Percentiles rank a stretch among this genome's conserved stretches.
Conservation (phyloP, 2,888 invertebrate species). For the Dicyrtoma fusca region DNA sequence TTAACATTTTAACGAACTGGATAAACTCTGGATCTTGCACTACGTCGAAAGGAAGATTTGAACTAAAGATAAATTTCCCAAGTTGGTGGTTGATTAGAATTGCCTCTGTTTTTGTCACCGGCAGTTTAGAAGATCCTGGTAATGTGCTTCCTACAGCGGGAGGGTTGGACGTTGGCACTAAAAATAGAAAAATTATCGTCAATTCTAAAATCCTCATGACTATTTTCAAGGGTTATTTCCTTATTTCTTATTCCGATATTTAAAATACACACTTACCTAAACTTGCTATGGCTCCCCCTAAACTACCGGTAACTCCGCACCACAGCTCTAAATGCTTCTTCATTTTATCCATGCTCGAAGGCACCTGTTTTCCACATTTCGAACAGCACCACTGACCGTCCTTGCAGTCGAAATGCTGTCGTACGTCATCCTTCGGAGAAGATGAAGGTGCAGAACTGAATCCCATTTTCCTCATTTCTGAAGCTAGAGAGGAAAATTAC, state of each 20-base stretch:
- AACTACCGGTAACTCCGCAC: not conserved
- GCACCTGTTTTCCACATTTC: conserved; percentile 3
- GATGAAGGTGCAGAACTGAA: not conserved
- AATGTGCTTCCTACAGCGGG: not conserved
- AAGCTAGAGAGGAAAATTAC: not conserved
- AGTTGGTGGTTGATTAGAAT: not conserved
- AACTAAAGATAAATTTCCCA: conserved; percentile 29
- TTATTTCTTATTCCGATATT: too few relatives aligned
- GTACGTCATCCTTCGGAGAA: not conserved
- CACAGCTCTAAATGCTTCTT: conserved; percentile 17
- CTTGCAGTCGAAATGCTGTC: conserved; percentile 9
- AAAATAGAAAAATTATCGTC: too few relatives aligned
- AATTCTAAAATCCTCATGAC: too few relatives aligned
- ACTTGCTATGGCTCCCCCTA: not conserved
- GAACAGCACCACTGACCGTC: conserved; percentile 4
- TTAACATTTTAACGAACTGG: conserved; percentile 20
- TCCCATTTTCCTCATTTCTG: conserved; percentile 7
- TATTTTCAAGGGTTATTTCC: too few relatives aligned
- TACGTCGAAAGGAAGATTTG: conserved; percentile 37
- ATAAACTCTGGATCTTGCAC: conserved; percentile 38
- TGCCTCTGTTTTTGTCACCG: not conserved
- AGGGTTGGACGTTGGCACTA: not conserved
- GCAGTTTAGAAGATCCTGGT: not conserved
- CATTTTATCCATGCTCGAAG: conserved; percentile 9
- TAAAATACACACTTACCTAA: too few relatives aligned